Evolutionary conservation across 2,113 vertebrate genomes (phyloP).

Genomic region (Solenodon paradoxus): DNA sequence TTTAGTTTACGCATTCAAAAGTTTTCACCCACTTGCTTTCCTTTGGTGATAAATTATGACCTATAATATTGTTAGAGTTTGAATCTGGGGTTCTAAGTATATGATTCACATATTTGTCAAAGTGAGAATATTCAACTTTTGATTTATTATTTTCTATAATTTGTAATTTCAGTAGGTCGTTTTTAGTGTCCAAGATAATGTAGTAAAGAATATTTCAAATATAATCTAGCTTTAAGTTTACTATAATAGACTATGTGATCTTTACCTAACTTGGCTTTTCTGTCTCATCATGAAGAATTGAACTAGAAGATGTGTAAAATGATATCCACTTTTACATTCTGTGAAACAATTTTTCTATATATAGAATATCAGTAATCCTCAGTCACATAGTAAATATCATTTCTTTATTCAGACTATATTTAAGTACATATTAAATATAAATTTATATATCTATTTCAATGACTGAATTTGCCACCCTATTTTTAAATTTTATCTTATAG

Average conservation of each 20-base stretch:
- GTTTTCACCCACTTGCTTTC: too few species aligned
- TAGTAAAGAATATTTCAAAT: neutral
- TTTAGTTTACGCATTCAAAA: neutral
- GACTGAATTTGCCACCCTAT: neutral
- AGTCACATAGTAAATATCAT: neutral
- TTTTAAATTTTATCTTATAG: neutral
- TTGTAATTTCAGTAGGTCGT: neutral
- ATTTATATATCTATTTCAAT: neutral
- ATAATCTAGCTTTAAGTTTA: neutral
- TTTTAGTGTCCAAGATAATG: neutral
- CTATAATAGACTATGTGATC: neutral
- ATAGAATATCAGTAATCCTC: neutral
- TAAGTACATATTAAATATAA: neutral
- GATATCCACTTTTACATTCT: neutral
- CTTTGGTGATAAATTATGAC: neutral
- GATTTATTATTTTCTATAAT: neutral
- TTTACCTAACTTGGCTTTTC: neutral
- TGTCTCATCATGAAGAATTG: neutral
- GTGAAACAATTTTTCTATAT: neutral
- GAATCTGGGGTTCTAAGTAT: neutral
- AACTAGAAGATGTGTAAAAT: neutral
- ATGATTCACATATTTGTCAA: neutral
- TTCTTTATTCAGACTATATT: neutral
- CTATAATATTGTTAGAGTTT: neutral
- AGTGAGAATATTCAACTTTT: neutral